phyloP scores from a whole-genome alignment of 2,797 vertebrate species.

The Platalea minor region DNA sequence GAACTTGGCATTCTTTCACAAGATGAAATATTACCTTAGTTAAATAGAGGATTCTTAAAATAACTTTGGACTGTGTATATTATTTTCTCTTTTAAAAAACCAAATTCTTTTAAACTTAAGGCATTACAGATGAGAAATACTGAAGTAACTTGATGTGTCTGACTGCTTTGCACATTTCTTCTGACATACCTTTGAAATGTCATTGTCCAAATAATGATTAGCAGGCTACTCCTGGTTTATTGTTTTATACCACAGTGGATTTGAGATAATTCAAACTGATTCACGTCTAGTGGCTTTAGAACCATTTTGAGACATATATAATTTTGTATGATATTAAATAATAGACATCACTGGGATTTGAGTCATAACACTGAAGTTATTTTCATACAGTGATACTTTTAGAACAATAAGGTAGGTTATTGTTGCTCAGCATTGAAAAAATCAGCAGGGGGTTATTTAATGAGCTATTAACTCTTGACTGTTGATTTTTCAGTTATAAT shows the following conservation, averaged over 20 bases:
- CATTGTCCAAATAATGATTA: not conserved
- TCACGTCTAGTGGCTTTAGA: not conserved
- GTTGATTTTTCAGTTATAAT: not conserved
- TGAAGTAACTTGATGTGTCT: not conserved
- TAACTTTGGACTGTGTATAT: not conserved
- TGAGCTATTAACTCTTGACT: not conserved
- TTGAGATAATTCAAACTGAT: not conserved
- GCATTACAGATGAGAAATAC: not conserved
- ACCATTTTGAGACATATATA: not conserved
- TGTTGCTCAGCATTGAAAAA: not conserved
- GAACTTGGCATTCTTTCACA: not conserved
- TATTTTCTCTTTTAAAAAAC: not conserved
- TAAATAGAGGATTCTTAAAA: not conserved
- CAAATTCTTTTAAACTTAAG: not conserved
- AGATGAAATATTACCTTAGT: not conserved
- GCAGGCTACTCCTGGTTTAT: not conserved
- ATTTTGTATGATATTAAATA: not conserved
- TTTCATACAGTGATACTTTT: not conserved
- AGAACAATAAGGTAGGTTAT: not conserved
- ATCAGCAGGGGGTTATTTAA: not conserved
- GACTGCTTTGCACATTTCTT: not conserved
- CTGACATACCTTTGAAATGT: not conserved
- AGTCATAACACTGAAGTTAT: not conserved
- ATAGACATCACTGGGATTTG: not conserved
- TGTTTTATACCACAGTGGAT: not conserved